Evolutionary conservation across 1,140 invertebrate species (phyloP).

Genomic region (Drosophila azteca): DNA sequence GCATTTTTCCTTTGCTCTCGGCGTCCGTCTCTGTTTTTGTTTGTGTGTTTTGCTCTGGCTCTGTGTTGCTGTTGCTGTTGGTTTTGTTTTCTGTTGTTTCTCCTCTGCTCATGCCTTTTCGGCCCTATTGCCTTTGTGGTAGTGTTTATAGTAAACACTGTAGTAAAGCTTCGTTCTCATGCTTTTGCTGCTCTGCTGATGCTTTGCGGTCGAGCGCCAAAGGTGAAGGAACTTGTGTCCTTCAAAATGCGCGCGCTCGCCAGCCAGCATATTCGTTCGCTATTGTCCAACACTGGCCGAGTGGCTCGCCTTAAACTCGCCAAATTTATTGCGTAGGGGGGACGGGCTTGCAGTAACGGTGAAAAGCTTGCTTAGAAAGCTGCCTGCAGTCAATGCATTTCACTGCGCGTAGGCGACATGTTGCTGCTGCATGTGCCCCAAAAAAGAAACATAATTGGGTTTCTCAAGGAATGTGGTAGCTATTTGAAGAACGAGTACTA

Average conservation of each 20-base stretch:
- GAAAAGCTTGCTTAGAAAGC: slow-evolving; percentile 51
- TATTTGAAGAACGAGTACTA: too few relatives aligned
- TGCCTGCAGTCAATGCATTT: slow-evolving; percentile 1
- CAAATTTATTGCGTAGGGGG: too few relatives aligned
- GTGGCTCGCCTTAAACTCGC: neutral
- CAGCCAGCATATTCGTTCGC: neutral
- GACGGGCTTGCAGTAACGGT: slow-evolving; percentile 30
- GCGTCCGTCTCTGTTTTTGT: slow-evolving; percentile 23
- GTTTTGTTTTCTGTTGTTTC: slow-evolving; percentile 1
- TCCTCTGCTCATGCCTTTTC: neutral
- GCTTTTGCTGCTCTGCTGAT: slow-evolving; percentile 32
- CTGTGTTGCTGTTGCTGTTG: too few relatives aligned
- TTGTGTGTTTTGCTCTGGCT: slow-evolving; percentile 5
- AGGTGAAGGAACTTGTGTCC: slow-evolving; percentile 78
- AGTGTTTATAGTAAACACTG: slow-evolving; percentile 44
- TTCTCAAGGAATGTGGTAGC: too few relatives aligned
- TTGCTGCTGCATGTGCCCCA: neutral
- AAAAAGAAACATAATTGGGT: too few relatives aligned
- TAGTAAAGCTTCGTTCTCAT: slow-evolving; percentile 31
- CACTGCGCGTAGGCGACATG: slow-evolving; percentile 6
- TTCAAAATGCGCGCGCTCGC: slow-evolving; percentile 71
- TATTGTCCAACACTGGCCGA: slow-evolving; percentile 24
- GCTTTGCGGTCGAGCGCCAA: slow-evolving; percentile 27
- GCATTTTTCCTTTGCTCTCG: slow-evolving; percentile 19
- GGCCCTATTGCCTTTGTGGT: too few relatives aligned